Evolutionary conservation across 2,888 invertebrate genomes (phyloP).

Genomic region (Sphaerophoria rueppellii): DNA sequence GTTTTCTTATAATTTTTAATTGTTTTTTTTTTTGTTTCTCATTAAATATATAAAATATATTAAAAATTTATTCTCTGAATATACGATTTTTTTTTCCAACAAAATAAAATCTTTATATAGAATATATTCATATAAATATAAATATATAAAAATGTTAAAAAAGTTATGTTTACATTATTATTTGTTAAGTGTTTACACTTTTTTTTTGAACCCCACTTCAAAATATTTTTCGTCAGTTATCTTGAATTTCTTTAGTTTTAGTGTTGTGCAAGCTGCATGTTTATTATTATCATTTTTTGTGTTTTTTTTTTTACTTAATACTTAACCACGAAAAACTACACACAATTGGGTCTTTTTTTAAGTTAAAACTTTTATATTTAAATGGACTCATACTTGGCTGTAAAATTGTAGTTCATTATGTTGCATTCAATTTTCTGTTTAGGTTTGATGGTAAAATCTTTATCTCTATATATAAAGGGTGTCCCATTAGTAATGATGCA

Average conservation of each 20-base stretch:
- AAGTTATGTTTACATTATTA: constrained; percentile 61
- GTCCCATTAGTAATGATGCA: too few species aligned
- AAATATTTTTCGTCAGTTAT: constrained; percentile 28
- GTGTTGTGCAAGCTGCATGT: background rate
- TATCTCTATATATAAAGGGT: too few species aligned
- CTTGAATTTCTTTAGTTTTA: constrained; percentile 26
- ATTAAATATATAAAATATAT: constrained; percentile 73
- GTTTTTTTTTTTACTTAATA: too few species aligned
- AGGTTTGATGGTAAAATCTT: too few species aligned
- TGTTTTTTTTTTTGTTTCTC: constrained; percentile 26
- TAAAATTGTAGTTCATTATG: too few species aligned
- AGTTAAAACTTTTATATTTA: too few species aligned
- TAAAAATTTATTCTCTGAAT: constrained; percentile 71
- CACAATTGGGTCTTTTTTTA: too few species aligned
- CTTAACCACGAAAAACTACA: too few species aligned
- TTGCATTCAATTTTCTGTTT: too few species aligned
- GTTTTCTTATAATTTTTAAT: constrained; percentile 53
- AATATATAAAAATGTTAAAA: constrained; percentile 72
- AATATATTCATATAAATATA: constrained; percentile 74
- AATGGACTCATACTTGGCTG: too few species aligned
- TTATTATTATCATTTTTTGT: too few species aligned
- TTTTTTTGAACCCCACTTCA: constrained; percentile 64
- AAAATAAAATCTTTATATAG: constrained; percentile 73
- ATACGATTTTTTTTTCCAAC: constrained; percentile 69
- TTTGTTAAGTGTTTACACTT: constrained; percentile 24